phyloP scores from a whole-genome alignment of 2,113 vertebrate genomes.

The Romanogobio albipinnatus region DNA sequence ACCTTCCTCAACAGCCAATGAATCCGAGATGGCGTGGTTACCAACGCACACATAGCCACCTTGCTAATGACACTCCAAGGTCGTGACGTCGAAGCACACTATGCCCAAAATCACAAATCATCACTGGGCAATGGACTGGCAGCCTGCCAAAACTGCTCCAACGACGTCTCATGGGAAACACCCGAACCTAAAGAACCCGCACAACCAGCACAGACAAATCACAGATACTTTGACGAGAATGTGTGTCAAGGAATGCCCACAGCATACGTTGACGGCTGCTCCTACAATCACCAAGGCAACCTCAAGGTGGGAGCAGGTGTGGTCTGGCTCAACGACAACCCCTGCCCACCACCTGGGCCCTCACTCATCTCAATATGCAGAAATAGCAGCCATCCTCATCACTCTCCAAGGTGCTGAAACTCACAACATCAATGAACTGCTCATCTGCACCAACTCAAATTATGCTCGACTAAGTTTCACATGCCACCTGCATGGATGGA shows the following conservation, averaged over 20 bases:
- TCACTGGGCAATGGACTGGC: no score
- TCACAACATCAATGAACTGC: no score
- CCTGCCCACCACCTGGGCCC: not conserved
- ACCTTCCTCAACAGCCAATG: not conserved
- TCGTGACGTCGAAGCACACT: not conserved
- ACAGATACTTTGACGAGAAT: no score
- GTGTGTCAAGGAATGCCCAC: not conserved
- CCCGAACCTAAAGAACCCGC: not conserved
- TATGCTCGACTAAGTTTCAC: no score
- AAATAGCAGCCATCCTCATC: no score
- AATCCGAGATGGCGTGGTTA: not conserved
- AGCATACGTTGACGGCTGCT: not conserved
- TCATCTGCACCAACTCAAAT: no score
- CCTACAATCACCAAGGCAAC: no score
- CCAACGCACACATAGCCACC: not conserved
- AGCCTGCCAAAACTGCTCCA: not conserved
- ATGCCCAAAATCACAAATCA: not conserved
- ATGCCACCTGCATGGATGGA: no score
- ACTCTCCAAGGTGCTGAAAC: no score
- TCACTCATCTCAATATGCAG: no score
- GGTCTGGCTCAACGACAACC: not conserved
- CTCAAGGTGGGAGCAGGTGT: not conserved
- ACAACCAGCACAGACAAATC: no score
- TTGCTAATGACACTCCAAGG: conserved; percentile 33
- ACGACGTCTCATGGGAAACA: not conserved